These are phyloP conservation scores for Monochamus saltuarius DNA, from an alignment of 1,140 invertebrate genomes.

Conservation along the genomic window DNA sequence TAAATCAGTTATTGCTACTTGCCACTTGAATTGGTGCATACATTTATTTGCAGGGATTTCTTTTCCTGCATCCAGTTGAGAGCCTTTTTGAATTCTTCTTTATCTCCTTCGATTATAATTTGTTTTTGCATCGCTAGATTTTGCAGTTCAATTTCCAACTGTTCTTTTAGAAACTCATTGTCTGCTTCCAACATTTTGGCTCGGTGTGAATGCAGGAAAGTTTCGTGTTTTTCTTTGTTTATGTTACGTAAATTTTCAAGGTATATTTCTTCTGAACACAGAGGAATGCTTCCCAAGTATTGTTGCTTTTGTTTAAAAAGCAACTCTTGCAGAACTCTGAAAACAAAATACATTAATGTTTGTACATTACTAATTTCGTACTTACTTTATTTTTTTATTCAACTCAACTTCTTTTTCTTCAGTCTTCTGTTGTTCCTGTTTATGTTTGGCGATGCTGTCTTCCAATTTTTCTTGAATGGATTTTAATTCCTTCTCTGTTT, in stretches of 20 bases:
- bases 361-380: neutral
- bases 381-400: slow-evolving; percentile 33
- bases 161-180: slow-evolving; percentile 44
- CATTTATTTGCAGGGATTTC: slow-evolving; percentile 31
- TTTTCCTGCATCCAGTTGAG: slow-evolving; percentile 35
- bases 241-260: slow-evolving; percentile 37
- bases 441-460: slow-evolving; percentile 10
- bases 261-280: slow-evolving; percentile 41
- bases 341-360: slow-evolving; percentile 18
- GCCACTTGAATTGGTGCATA: slow-evolving; percentile 17
- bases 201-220: slow-evolving; percentile 37
- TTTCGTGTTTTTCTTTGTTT: slow-evolving; percentile 37
- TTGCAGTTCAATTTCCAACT: slow-evolving; percentile 40
- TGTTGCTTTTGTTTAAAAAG: slow-evolving; percentile 44
- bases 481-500: slow-evolving; percentile 32
- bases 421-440: slow-evolving; percentile 9
- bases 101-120: neutral
- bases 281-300: slow-evolving; percentile 48
- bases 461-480: slow-evolving; percentile 24
- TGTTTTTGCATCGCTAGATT: slow-evolving; percentile 17
- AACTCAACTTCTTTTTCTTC: slow-evolving; percentile 16
- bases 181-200: slow-evolving; percentile 42
- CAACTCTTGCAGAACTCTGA: slow-evolving; percentile 45
- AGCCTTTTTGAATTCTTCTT: slow-evolving; percentile 23
- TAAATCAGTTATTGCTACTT: neutral